These are phyloP conservation scores for Sparidentex hasta DNA, from an alignment of 2,797 vertebrate genomes.

Conservation along the genomic window DNA sequence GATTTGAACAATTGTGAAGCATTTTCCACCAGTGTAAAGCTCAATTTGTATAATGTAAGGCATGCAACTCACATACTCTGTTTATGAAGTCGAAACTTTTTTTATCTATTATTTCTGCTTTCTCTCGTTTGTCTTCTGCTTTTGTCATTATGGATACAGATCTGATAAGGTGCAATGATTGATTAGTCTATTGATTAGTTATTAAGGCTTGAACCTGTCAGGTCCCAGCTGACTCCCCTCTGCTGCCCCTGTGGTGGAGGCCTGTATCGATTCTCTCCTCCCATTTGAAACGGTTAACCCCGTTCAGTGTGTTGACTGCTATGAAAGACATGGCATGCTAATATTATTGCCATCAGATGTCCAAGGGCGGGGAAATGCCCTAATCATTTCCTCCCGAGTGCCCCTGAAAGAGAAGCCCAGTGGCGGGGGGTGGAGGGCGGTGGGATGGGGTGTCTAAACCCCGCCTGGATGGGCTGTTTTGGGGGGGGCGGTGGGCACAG, in stretches of 20 bases:
- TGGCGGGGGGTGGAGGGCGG: constrained; percentile 34
- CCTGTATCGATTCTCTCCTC: neutral
- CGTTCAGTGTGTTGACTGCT: constrained; percentile 34
- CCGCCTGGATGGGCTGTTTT: constrained; percentile 60
- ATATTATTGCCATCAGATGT: constrained; percentile 84
- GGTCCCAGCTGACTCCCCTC: constrained; percentile 12
- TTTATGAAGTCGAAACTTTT: neutral
- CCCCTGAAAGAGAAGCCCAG: constrained; percentile 73
- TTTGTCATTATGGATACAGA: neutral
- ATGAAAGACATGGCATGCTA: constrained; percentile 65
- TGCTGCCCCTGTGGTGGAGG: neutral
- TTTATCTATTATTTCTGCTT: neutral
- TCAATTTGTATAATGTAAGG: no score
- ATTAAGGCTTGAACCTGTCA: constrained; percentile 2
- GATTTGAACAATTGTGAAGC: neutral
- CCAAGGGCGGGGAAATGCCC: constrained; percentile 67
- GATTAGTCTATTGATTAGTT: neutral
- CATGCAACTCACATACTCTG: no score
- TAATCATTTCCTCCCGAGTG: constrained; percentile 72
- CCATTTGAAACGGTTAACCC: constrained; percentile 29
- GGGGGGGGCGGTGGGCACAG: constrained; percentile 34
- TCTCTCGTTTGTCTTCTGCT: no score
- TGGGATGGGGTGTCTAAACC: constrained; percentile 50
- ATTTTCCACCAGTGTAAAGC: neutral
- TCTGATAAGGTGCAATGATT: neutral